These are phyloP conservation scores for Eupithecia abbreviata DNA, from an alignment of 2,888 invertebrate genomes.

Conservation along the genomic window DNA sequence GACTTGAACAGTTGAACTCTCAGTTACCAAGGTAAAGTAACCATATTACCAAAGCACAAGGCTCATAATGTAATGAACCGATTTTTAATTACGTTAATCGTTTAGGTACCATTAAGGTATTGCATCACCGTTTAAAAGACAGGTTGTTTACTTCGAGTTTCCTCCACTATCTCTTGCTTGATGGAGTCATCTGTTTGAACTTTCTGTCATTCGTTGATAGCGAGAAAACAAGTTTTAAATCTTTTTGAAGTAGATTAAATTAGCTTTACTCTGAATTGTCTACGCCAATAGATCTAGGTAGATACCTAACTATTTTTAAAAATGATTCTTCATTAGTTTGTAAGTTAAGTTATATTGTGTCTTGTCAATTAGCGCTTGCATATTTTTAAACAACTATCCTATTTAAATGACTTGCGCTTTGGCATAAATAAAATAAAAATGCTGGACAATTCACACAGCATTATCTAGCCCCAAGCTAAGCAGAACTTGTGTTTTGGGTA, in stretches of 20 bases:
- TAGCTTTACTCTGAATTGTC: background rate
- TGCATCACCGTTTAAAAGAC: conserved; percentile 40
- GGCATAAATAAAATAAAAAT: too few species aligned
- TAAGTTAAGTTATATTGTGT: too few species aligned
- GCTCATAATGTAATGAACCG: conserved; percentile 39
- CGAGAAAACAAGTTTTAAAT: conserved; percentile 8
- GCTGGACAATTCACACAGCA: too few species aligned
- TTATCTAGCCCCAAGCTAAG: too few species aligned
- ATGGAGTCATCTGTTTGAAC: conserved; percentile 30
- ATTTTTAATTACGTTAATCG: conserved; percentile 46
- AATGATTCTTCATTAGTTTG: too few species aligned
- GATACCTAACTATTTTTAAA: too few species aligned
- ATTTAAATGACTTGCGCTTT: too few species aligned
- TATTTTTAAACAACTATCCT: too few species aligned
- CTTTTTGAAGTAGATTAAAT: background rate
- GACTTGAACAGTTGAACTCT: conserved; percentile 23
- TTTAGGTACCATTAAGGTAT: conserved; percentile 33
- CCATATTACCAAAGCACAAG: conserved; percentile 42
- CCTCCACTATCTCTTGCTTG: conserved; percentile 24
- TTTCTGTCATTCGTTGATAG: conserved; percentile 27
- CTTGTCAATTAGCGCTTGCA: too few species aligned
- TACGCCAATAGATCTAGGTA: background rate
- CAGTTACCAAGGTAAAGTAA: background rate
- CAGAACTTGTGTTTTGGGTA: too few species aligned
- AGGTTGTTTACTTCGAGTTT: conserved; percentile 21